These are phyloP conservation scores for Phyllotis vaccarum DNA, from an alignment of 2,797 vertebrate species.

Conservation along the genomic window DNA sequence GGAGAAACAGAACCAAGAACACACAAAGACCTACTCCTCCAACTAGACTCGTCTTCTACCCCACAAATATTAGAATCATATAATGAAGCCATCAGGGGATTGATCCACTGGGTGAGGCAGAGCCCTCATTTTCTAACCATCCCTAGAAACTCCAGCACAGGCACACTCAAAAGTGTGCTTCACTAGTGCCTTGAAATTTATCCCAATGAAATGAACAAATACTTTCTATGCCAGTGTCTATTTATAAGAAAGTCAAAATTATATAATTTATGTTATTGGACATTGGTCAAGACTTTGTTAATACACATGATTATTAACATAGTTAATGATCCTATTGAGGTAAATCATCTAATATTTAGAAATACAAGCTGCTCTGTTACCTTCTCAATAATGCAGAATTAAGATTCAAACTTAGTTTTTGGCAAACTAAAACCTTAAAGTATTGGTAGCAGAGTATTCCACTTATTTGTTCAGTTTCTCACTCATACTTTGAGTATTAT, in stretches of 20 bases:
- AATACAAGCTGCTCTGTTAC: conserved; percentile 51
- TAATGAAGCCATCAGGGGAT: background rate
- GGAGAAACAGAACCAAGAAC: background rate
- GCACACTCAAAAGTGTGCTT: background rate
- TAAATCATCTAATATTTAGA: conserved; percentile 42
- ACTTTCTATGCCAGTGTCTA: conserved; percentile 36
- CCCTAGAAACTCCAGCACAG: background rate
- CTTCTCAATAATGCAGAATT: conserved; percentile 49
- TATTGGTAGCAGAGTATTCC: conserved; percentile 6
- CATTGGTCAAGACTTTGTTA: conserved; percentile 5
- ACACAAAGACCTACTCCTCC: background rate
- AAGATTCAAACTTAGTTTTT: conserved; percentile 46
- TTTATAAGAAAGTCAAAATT: conserved; percentile 58
- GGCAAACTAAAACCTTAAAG: conserved; percentile 10
- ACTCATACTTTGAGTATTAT: conserved; percentile 42
- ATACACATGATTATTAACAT: conserved; percentile 12
- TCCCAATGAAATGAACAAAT: background rate
- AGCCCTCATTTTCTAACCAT: background rate
- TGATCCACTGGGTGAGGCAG: background rate
- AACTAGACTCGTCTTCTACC: background rate
- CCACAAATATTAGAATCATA: background rate
- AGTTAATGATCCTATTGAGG: conserved; percentile 30
- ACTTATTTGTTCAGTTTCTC: conserved; percentile 33
- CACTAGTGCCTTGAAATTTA: background rate
- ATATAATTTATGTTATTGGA: conserved; percentile 44